Evolutionary conservation across 1,140 invertebrate species (phyloP).

Genomic region (Drosophila littoralis): DNA sequence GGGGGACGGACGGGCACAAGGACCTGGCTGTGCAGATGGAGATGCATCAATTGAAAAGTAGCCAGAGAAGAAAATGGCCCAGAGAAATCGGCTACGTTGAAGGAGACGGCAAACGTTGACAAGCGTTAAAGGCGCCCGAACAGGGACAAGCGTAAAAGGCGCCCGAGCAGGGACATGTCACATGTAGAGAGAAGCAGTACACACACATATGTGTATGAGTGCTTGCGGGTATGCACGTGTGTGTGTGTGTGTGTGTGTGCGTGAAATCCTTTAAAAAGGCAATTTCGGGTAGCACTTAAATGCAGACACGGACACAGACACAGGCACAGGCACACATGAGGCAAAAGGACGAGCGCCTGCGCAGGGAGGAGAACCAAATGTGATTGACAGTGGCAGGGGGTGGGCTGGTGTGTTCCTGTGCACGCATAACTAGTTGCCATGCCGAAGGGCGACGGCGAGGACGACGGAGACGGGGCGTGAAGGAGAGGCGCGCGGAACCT

Average conservation of each 20-base stretch:
- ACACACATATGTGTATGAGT: conserved; percentile 53
- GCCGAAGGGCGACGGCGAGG: background rate
- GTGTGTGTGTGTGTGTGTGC: conserved; percentile 32
- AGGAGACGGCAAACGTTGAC: conserved; percentile 66
- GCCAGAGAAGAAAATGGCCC: conserved; percentile 53
- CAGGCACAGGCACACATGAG: conserved; percentile 7
- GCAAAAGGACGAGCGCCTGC: conserved; percentile 12
- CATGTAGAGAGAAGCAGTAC: conserved; percentile 13
- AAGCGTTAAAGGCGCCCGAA: conserved; percentile 49
- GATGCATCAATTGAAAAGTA: conserved; percentile 77
- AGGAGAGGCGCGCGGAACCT: conserved; percentile 4
- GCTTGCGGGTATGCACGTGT: conserved; percentile 4
- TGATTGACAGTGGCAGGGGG: conserved; percentile 37
- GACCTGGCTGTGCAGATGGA: conserved; percentile 39
- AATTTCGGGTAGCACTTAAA: conserved; percentile 81
- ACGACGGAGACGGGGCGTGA: background rate
- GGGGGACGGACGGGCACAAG: background rate
- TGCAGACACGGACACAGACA: conserved; percentile 68
- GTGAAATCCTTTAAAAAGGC: conserved; percentile 81
- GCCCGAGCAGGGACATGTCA: conserved; percentile 29
- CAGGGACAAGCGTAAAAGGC: conserved; percentile 21
- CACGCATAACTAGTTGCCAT: conserved; percentile 75
- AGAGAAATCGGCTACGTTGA: conserved; percentile 51
- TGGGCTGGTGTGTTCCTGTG: conserved; percentile 25
- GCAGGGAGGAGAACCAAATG: conserved; percentile 40